Evolutionary conservation across 2,888 invertebrate genomes (phyloP), one percentile per base, ranked within the genome.

Genomic region (Cephus pulcher): DNA sequence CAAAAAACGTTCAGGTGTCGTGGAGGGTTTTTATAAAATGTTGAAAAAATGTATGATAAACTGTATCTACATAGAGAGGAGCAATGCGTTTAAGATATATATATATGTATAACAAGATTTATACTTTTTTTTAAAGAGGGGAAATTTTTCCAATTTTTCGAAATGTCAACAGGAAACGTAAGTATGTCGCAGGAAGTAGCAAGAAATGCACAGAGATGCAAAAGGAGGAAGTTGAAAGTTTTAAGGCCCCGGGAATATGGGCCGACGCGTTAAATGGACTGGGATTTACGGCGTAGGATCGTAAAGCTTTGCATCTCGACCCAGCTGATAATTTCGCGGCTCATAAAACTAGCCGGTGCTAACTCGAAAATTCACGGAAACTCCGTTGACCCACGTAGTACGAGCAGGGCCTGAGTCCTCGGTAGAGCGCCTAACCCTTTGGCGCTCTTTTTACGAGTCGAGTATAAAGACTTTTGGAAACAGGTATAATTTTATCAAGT

Each of bases 251-350:
- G 74, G 77, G 80, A 81, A 82, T 81, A 82, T 82, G 80, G 80
- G 78, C 23, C 77, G 71, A 78, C 79, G 76, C 80, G 83, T 83
- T 82, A 83, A 83, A 83, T 83, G 81, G 81, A 76, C 74, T 78
- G 81, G 69, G 80, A 83, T 79, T 84, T 83, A 84, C 82, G 79
- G 81, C 23, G 23, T 23, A 56, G 71, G 81, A 82, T 84, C 80
- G 80, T 82, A 84, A 82, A 83, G 84, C 81, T 79, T 82, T 81
- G 78, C 79, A 81, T 80, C 75, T 56, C 56, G 56, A 56, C 56
- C 78, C 40, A 74, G 74, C 75, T 81, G 77, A 81, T 83, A 84
- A 84, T 84, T 84, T 84, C 82, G 83, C 81, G 83, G 84, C 78
- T 81, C 83, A 84, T 83, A 82, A 83, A 83, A 77, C 80, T 78